These are phyloP conservation scores for Palloptera scutellata DNA, from an alignment of 2,888 invertebrate species.

Conservation along the genomic window DNA sequence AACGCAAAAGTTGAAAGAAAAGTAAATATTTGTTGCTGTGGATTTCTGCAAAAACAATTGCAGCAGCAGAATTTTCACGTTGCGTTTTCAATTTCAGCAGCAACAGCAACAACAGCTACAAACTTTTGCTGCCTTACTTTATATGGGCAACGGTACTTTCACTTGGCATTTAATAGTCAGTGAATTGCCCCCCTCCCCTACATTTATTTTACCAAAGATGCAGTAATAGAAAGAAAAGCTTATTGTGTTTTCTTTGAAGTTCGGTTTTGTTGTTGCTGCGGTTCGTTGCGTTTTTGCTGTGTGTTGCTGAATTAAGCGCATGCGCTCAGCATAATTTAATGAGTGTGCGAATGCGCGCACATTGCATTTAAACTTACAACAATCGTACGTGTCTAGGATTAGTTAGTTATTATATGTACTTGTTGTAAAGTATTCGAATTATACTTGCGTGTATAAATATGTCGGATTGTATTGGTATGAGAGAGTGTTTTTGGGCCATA, in stretches of 20 bases:
- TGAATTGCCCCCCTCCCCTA: no score
- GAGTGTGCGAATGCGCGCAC: constrained; percentile 9
- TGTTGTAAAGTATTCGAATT: no score
- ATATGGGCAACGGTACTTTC: neutral
- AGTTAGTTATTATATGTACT: no score
- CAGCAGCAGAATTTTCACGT: neutral
- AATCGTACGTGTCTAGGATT: no score
- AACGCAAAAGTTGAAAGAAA: no score
- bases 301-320: constrained; percentile 25
- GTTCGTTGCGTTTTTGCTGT: no score
- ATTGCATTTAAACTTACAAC: neutral
- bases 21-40: no score
- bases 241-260: no score
- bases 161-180: constrained; percentile 1
- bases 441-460: no score
- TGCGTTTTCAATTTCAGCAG: neutral
- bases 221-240: neutral
- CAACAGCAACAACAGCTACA: no score
- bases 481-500: neutral
- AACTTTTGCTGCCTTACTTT: constrained; percentile 1
- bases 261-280: no score
- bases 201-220: neutral
- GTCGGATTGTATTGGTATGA: neutral
- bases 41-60: no score
- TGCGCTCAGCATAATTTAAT: constrained; percentile 28